A percentile compares a stretch with the other conserved stretches of the same genome.
Conservation (phyloP, 2,113 vertebrate species). For the Ardeotis arabs region DNA sequence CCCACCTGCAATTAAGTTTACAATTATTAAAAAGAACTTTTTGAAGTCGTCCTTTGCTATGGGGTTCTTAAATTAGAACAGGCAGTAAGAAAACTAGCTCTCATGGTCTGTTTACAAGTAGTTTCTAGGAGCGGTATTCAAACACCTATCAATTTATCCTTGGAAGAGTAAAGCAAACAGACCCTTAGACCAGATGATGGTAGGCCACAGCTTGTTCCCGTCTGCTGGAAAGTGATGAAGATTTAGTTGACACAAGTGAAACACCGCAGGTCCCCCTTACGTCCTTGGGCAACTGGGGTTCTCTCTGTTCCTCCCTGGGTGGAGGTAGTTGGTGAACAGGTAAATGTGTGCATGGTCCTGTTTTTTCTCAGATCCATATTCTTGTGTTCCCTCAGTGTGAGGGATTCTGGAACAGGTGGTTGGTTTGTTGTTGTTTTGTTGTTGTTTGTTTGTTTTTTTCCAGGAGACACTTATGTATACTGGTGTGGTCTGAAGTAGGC, state of each 20-base stretch:
- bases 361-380: background rate
- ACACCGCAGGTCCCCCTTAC: background rate
- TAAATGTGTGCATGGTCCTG: background rate
- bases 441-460: background rate
- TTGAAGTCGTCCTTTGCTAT: background rate
- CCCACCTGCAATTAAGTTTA: background rate
- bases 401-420: background rate
- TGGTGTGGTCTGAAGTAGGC: background rate
- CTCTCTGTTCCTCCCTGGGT: background rate
- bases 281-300: background rate
- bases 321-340: background rate
- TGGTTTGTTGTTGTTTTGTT: too few species aligned
- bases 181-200: background rate
- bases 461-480: background rate
- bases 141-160: background rate
- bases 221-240: background rate
- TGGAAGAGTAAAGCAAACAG: background rate
- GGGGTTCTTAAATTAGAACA: background rate
- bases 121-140: background rate
- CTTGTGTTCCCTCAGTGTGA: background rate
- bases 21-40: background rate
- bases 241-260: background rate
- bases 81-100: background rate
- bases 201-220: background rate
- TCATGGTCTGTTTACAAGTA: background rate